Base-by-base conservation (phyloP, 2,888 invertebrate genomes). In the Folsomia candida region DNA sequence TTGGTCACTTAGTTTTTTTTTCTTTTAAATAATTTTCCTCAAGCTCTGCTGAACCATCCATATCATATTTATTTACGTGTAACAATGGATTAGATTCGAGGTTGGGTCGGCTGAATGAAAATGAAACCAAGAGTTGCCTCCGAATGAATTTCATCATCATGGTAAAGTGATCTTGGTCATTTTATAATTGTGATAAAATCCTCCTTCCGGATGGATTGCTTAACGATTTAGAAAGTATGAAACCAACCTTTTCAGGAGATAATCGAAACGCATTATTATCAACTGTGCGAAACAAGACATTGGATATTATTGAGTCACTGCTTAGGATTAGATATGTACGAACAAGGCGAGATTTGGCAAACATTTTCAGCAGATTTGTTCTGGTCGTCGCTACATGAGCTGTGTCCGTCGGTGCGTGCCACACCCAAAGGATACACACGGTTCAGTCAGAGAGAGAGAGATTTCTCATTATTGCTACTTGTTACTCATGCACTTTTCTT, bases 391-490 rank as follows among this genome's bases (percentile, higher is more conserved):
- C 18, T 18, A 47, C 47, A 11, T 9, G 9, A 47, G 18, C 22
- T 54, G 54, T 54, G 54, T 18, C 54, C 54, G 22, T 54, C 54
- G 20, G 54, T 54, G 54, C 54, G 54, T 54, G 54, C 54, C 54
- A 54, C 54, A 54, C 54, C 54, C 54, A 54, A 54, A 54, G n/a
- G n/a, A n/a, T n/a, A n/a, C n/a, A n/a, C n/a, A n/a, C n/a, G n/a
- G n/a, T n/a, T n/a, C n/a, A n/a, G n/a, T n/a, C n/a, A n/a, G n/a
- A n/a, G 47, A 47, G 47, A 11, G 47, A 47, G 54, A 22, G 22
- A 54, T 54, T 54, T 54, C 54, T 54, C 54, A 20, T 54, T n/a
- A 6, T 22, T 14, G 6, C 54, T 54, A 37, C 6, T 37, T 37
- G 14, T 37, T 37, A 37, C 37, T 14, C 54, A 54, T 54, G 20